Evolutionary conservation across 2,888 invertebrate genomes (phyloP), one percentile per base, ranked within the genome.

Genomic region (Serripes groenlandicus): DNA sequence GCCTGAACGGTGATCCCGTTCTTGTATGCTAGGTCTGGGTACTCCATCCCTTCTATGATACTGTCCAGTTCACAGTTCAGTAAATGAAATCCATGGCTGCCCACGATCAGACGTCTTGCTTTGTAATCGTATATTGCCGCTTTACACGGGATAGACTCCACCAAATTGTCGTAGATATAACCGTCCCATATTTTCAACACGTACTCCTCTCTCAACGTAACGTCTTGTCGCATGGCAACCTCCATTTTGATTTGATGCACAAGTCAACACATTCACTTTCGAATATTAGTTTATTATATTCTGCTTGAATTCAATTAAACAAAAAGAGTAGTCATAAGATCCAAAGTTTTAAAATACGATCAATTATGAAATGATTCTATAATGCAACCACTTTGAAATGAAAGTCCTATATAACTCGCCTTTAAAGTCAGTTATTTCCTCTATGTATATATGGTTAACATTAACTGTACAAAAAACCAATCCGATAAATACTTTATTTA

Each of bases 101-200:
- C 68, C 7, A 88, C 85, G 30, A 92, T 78, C 9, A 80, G 80
- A 34, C 85, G 54, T 21, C 79, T 78, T 3, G 86, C 78, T 23
- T 81, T 82, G 23, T 76, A 82, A 60, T 90, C 90, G 77, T 87
- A 90, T 28, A 92, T 92, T 42, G 90, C 92, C 18, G 85, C 81
- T 58, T 89, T 85, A 71, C 88, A 88, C 7, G 90, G 88, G 18
- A 83, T 83, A 0, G 89, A 86, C 54, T 88, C 88, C 58, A 90
- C 78, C 21, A 92, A 75, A 73, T 89, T 90, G 60, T 90, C 88
- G 49, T 78, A 58, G 28, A 92, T 89, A 79, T 90, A 91, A n/a
- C 86, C 88, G n/a, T 91, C 89, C 92, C 92, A 92, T 21, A 90
- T 81, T 52, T 89, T 89, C 64, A 87, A 70, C 35, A 90, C 75